phyloP scores from a whole-genome alignment of 2,113 vertebrate species.

The Arothron firmamentum region DNA sequence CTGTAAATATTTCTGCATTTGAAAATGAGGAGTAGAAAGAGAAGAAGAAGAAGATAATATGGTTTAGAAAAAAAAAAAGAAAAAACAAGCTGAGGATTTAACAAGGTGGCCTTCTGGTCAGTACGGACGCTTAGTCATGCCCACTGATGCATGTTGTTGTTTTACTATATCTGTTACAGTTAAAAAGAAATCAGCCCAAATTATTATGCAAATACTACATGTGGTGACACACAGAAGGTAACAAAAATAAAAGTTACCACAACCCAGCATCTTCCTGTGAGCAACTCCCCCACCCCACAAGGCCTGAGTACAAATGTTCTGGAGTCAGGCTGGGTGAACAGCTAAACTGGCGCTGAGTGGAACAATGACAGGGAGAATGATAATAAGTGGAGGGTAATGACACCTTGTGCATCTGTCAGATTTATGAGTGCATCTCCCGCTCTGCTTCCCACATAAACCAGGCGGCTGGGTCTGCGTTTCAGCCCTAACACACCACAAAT shows the following conservation, averaged over 20 bases:
- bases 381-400: constrained; percentile 68
- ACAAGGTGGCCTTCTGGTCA: not conserved
- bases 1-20: constrained; percentile 24
- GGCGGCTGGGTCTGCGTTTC: constrained; percentile 24
- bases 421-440: constrained; percentile 53
- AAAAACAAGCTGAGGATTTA: not conserved
- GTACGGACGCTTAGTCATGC: no score
- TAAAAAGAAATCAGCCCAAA: no score
- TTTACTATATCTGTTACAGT: no score
- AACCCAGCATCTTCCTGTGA: no score
- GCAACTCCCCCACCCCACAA: no score
- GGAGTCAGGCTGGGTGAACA: constrained; percentile 31
- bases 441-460: constrained; percentile 41
- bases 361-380: constrained; percentile 58
- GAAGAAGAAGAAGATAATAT: not conserved
- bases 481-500: constrained; percentile 22
- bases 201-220: no score
- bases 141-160: no score
- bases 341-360: constrained; percentile 46
- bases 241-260: no score
- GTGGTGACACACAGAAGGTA: no score
- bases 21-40: constrained; percentile 6
- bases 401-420: constrained; percentile 64
- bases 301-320: constrained; percentile 54
- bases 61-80: not conserved